phyloP scores from a whole-genome alignment of 2,797 vertebrate species.

The Podarcis lilfordi region DNA sequence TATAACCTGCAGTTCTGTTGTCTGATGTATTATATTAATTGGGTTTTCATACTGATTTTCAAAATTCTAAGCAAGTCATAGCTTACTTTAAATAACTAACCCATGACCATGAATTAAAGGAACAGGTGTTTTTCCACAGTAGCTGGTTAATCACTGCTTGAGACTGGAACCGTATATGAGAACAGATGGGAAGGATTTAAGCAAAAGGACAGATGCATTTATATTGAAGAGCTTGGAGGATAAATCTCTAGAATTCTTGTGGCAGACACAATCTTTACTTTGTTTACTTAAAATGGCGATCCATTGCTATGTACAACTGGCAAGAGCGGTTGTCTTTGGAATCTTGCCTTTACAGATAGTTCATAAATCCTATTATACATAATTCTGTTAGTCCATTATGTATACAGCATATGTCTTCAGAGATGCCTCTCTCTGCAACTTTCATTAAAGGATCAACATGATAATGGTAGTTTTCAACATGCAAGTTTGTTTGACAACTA shows the following conservation, averaged over 20 bases:
- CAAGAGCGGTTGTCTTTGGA: constrained; percentile 62
- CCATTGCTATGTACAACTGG: constrained; percentile 51
- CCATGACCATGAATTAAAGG: constrained; percentile 31
- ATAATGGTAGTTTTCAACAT: neutral
- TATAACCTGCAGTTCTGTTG: neutral
- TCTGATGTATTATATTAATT: constrained; percentile 1
- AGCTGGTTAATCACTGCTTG: constrained; percentile 60
- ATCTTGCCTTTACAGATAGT: constrained; percentile 59
- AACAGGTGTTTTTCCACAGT: constrained; percentile 50
- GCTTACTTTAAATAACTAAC: constrained; percentile 23
- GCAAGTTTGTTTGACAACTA: neutral
- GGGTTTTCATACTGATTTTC: neutral
- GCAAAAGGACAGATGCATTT: constrained; percentile 73
- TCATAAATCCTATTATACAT: constrained; percentile 62
- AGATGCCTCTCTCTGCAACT: constrained; percentile 38
- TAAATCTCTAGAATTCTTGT: constrained; percentile 72
- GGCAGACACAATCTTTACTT: constrained; percentile 57
- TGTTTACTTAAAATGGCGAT: constrained; percentile 57
- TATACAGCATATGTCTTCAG: constrained; percentile 43
- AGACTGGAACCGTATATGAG: constrained; percentile 59
- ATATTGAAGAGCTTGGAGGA: constrained; percentile 66
- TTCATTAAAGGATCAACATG: constrained; percentile 18
- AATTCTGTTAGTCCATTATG: constrained; percentile 50
- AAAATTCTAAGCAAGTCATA: neutral
- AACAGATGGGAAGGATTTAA: constrained; percentile 82